These are phyloP conservation scores for Trisateles emortualis DNA, from an alignment of 2,888 invertebrate species.

Conservation along the genomic window DNA sequence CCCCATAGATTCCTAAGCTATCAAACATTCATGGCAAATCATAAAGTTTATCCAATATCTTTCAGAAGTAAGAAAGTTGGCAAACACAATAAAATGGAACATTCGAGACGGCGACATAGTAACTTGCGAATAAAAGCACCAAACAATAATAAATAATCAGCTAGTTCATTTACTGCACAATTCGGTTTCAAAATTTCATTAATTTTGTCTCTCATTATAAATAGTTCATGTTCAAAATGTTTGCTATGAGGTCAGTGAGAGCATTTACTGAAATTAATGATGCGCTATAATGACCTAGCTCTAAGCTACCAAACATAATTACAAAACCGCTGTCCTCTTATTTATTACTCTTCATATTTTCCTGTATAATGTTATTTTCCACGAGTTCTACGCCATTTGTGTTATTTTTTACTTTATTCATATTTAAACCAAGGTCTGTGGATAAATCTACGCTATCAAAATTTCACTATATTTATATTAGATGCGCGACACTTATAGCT, in stretches of 20 bases:
- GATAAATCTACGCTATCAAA: conserved; percentile 1
- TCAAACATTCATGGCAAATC: conserved; percentile 41
- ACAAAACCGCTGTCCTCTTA: conserved; percentile 2
- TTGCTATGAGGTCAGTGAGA: neutral
- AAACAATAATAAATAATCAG: neutral
- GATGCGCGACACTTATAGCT: neutral
- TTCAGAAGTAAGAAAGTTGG: conserved; percentile 1
- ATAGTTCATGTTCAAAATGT: neutral
- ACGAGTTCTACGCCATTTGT: neutral
- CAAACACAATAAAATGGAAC: neutral
- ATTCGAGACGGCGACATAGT: neutral
- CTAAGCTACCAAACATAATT: conserved; percentile 11
- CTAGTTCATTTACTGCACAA: neutral
- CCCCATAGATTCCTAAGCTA: conserved; percentile 16
- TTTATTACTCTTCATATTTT: conserved; percentile 9
- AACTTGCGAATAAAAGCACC: too few relatives aligned
- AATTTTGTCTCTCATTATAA: neutral
- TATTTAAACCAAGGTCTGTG: neutral
- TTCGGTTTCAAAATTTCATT: neutral
- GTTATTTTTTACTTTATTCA: neutral
- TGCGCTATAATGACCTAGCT: conserved; percentile 10
- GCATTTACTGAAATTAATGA: conserved; percentile 5
- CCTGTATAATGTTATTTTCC: conserved; percentile 1
- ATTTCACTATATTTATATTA: neutral
- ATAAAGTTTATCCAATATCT: conserved; percentile 36